phyloP scores from a whole-genome alignment of 2,113 vertebrate species.

The Rhea pennata region DNA sequence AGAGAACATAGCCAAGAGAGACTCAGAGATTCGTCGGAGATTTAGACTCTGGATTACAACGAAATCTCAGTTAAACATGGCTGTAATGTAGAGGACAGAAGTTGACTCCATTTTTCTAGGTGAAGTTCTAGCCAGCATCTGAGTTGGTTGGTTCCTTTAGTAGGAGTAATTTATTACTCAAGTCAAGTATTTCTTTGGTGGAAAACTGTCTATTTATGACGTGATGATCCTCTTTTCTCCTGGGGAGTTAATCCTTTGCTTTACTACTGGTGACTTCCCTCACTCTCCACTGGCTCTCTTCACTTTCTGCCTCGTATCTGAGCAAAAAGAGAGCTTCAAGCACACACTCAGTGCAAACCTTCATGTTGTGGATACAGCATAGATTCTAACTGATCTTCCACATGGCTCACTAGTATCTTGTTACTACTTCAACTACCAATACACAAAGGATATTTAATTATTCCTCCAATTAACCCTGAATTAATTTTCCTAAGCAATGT shows the following conservation, averaged over 20 bases:
- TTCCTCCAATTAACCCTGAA: neutral
- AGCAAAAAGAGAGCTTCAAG: neutral
- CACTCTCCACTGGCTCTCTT: neutral
- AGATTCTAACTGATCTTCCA: neutral
- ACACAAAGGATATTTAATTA: neutral
- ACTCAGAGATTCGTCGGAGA: neutral
- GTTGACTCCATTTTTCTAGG: neutral
- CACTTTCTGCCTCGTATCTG: neutral
- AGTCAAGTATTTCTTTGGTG: neutral
- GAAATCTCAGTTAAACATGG: neutral
- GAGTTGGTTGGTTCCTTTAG: neutral
- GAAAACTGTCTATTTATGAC: neutral
- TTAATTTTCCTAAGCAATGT: neutral
- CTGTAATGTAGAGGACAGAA: neutral
- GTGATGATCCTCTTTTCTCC: neutral
- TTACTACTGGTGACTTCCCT: neutral
- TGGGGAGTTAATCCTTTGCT: neutral
- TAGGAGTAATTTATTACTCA: neutral
- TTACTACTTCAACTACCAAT: neutral
- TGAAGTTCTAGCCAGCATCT: neutral
- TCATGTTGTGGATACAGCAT: neutral
- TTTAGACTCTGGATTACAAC: neutral
- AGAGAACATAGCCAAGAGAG: neutral
- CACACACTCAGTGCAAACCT: neutral
- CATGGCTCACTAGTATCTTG: neutral